Base-by-base conservation (phyloP, 1,140 invertebrate species). In the Drosophila pachea region DNA sequence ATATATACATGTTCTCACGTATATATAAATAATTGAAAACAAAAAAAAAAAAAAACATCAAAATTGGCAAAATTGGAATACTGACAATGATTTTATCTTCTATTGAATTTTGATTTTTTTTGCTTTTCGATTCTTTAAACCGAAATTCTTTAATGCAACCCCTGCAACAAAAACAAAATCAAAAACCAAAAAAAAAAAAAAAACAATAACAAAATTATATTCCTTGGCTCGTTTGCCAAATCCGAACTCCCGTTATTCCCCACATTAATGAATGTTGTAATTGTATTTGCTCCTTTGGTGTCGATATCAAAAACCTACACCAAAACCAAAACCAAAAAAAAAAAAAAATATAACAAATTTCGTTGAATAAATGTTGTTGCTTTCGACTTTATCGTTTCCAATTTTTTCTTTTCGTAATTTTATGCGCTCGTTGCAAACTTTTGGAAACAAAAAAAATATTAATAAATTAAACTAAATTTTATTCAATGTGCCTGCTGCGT, bases 61-160 rank as follows among this genome's bases (percentile, higher is more conserved):
- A 83, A 86, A 88, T 86, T 86, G 70, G 86, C 81, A 86, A 83
- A 86, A 88, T 86, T 86, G 70, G 86, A 83, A 83, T 70, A 83
- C 79, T 83, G 79, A 84, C 78, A 84, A 84, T 76, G 69, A 68
- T 76, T 79, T 71, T 68, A 62, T 12, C 16, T 14, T 14, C 14
- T 14, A 7, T 43, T 14, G 12, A 49, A 63, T 78, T 71, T 67
- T 69, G 68, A 69, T 62, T 76, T 72, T 72, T 68, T 48, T 64
- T 67, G 71, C 45, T 60, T 66, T 64, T 56, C 33, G 36, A 53
- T 73, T 75, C 72, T 64, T 50, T 16, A 48, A 43, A 63, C 45
- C 45, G 50, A 73, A 72, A 72, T 70, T 73, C 50, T 50, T 67
- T 68, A 58, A 83, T 72, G 76, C 72, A 73, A 74, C 75, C 73